Evolutionary conservation across 2,888 invertebrate species (phyloP), one percentile per base, ranked within the genome.

Genomic region (Lapara coniferarum): DNA sequence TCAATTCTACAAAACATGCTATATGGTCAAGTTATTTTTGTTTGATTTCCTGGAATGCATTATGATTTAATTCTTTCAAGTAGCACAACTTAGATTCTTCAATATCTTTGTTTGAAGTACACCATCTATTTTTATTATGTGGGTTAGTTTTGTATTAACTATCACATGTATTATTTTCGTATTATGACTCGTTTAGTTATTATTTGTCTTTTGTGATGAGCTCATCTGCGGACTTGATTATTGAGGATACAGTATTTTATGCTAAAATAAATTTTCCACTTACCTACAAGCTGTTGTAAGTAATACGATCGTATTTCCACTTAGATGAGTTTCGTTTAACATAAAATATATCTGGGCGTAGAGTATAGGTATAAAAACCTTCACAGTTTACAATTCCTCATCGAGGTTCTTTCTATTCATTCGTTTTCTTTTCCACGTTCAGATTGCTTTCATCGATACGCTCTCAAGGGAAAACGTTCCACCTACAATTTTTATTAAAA

Each of bases 401-500:
- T 55, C 19, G 19, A 55, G 55, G 16, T 10, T 49, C 0, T 8
- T 13, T 19, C 13, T 12, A 13, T 63, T n/a, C 16, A 3, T 16
- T 16, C 44, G 10, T 16, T 12, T 16, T 16, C 12, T 59, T 46
- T 46, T 63, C 63, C 49, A 19, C 63, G 44, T 46, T 16, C 16
- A 19, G 63, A 63, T 63, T 49, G 12, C 63, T 49, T 63, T 63
- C 16, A 63, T 59, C 59, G 59, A 55, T 56, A 52, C 51, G 16
- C 49, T 49, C 49, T 63, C 46, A 46, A 19, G 63, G 49, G 63
- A 49, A 46, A 49, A 46, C 25, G 12, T 55, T 53, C 53, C 19
- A 49, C 19, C 63, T 44, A 44, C 44, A 19, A 63, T 53, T 63
- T 63, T 69, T 66, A 53, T 25, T 49, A 56, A 69, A 69, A 66